Evolutionary conservation across 2,888 invertebrate species (phyloP).

Genomic region (Lepidonotus clava): DNA sequence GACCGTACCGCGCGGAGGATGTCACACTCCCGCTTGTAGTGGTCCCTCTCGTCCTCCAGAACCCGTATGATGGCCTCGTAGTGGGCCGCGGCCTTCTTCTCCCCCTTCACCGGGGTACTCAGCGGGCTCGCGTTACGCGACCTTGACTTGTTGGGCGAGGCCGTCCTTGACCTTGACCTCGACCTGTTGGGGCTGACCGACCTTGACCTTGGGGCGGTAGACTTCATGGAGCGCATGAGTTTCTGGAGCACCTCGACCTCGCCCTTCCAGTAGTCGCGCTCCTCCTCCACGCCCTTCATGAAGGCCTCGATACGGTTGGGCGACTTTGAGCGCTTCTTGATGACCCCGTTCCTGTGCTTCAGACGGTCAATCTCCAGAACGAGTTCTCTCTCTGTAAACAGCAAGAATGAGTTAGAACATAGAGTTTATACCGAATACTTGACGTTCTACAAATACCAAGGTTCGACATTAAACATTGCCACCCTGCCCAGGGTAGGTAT

Average conservation of each 20-base stretch:
- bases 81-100: conserved; percentile 66
- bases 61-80: conserved; percentile 76
- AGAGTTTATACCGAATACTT: no score
- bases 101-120: conserved; percentile 16
- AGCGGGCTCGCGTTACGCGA: conserved; percentile 51
- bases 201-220: conserved; percentile 52
- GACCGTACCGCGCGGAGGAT: conserved; percentile 70
- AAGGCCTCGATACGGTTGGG: conserved; percentile 77
- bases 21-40: conserved; percentile 78
- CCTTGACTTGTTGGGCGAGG: conserved; percentile 29
- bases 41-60: conserved; percentile 78
- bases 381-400: conserved; percentile 78
- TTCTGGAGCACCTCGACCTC: conserved; percentile 65
- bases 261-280: conserved; percentile 79
- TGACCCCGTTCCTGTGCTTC: conserved; percentile 72
- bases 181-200: conserved; percentile 52
- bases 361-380: conserved; percentile 80
- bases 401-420: not conserved
- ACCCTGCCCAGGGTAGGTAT: no score
- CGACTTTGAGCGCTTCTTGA: conserved; percentile 70
- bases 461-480: no score
- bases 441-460: no score
- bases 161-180: conserved; percentile 51
- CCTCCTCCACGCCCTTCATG: conserved; percentile 78
- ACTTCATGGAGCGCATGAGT: conserved; percentile 52